A percentile compares a stretch with the other conserved stretches of the same genome.
Evolutionary conservation across 2,888 invertebrate genomes (phyloP).

Genomic region (Herminia tarsipennalis): DNA sequence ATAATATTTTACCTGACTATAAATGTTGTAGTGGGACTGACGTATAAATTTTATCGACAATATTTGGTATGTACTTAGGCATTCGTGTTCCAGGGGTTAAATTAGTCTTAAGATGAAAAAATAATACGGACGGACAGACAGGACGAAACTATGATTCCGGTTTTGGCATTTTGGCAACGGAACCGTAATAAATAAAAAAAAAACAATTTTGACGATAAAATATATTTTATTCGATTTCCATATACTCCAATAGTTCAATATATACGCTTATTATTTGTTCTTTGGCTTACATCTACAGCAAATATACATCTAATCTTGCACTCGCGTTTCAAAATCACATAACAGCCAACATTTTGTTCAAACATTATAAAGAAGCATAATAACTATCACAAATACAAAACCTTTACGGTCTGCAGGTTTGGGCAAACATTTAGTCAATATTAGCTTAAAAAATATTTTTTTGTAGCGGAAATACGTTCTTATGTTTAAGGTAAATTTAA

Average conservation of each 20-base stretch:
- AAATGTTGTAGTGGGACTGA: no score
- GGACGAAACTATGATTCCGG: no score
- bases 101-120: no score
- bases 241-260: constrained; percentile 24
- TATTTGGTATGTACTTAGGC: no score
- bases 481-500: background rate
- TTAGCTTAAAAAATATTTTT: background rate
- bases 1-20: no score
- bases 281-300: constrained; percentile 44
- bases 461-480: no score
- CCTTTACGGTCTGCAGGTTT: constrained; percentile 5
- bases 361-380: constrained; percentile 18
- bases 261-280: constrained; percentile 36
- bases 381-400: constrained; percentile 28
- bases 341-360: constrained; percentile 41
- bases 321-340: constrained; percentile 30
- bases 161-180: no score
- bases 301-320: constrained; percentile 34
- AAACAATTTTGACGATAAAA: constrained; percentile 19
- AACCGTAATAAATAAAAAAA: background rate
- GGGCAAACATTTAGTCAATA: background rate
- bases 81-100: no score
- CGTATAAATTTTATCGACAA: no score
- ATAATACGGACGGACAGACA: no score
- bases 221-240: constrained; percentile 28